Evolutionary conservation across 2,888 invertebrate species (phyloP).

Genomic region (Mythimna ferrago): DNA sequence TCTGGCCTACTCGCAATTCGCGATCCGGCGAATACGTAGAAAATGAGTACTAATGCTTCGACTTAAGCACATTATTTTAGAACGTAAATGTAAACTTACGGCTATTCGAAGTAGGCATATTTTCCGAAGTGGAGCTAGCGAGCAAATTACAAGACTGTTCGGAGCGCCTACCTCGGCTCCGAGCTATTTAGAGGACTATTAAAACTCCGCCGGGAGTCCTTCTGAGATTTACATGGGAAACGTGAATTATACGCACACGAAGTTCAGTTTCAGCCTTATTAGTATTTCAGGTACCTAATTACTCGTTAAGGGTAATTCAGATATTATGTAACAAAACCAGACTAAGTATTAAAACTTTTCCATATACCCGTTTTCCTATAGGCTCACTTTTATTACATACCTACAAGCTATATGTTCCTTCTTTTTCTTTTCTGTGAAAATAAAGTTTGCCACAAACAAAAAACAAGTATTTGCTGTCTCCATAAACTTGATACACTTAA

Average conservation of each 20-base stretch:
- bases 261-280: constrained; percentile 70
- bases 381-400: constrained; percentile 23
- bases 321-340: constrained; percentile 20
- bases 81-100: constrained; percentile 68
- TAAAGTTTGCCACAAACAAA: constrained; percentile 38
- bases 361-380: background rate
- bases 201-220: constrained; percentile 79
- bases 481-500: constrained; percentile 47
- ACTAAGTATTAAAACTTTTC: constrained; percentile 9
- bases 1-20: constrained; percentile 35
- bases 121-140: constrained; percentile 72
- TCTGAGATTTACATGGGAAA: constrained; percentile 79
- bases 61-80: constrained; percentile 69
- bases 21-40: constrained; percentile 63
- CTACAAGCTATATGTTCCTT: constrained; percentile 15
- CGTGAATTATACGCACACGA: constrained; percentile 75
- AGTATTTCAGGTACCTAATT: constrained; percentile 60
- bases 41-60: constrained; percentile 69
- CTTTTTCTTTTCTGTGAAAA: constrained; percentile 15
- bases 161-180: constrained; percentile 73
- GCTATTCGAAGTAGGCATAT: constrained; percentile 74
- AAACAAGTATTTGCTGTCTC: constrained; percentile 41
- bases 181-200: constrained; percentile 82
- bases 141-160: constrained; percentile 81
- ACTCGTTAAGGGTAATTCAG: constrained; percentile 47